Conservation (phyloP, 2,797 vertebrate species). For the Synaphobranchus kaupii region DNA sequence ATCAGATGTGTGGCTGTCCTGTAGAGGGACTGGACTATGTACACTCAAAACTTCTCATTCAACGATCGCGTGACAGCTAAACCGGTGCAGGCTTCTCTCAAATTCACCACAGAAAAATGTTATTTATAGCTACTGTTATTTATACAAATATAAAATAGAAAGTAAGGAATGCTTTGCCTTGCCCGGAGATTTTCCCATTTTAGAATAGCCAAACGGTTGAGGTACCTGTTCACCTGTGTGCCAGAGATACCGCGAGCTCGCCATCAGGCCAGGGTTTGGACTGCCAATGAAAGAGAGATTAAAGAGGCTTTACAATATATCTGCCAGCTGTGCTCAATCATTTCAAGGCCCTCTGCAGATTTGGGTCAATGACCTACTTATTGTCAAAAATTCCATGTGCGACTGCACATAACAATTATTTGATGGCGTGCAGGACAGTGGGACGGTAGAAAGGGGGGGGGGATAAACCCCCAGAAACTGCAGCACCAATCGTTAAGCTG, state of each 20-base stretch:
- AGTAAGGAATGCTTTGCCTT: background rate
- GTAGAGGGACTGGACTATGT: background rate
- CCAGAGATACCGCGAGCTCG: background rate
- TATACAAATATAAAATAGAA: background rate
- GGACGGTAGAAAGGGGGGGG: background rate
- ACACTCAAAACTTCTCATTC: background rate
- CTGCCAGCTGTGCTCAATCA: constrained; percentile 1
- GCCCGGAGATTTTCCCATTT: background rate
- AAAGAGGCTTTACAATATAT: background rate
- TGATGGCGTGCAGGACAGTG: background rate
- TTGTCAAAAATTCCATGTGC: background rate
- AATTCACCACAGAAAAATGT: background rate
- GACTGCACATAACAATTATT: background rate
- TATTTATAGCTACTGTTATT: background rate
- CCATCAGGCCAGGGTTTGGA: background rate
- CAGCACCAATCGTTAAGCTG: background rate
- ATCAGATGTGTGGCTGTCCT: background rate
- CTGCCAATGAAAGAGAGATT: background rate
- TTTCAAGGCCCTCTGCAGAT: background rate
- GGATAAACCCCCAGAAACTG: background rate
- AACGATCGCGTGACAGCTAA: background rate
- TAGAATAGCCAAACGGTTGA: background rate
- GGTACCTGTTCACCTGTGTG: background rate
- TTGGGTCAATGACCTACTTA: constrained; percentile 4
- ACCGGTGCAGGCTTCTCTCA: background rate